Base-by-base conservation (phyloP, 2,797 vertebrate genomes). In the Phoebastria nigripes region DNA sequence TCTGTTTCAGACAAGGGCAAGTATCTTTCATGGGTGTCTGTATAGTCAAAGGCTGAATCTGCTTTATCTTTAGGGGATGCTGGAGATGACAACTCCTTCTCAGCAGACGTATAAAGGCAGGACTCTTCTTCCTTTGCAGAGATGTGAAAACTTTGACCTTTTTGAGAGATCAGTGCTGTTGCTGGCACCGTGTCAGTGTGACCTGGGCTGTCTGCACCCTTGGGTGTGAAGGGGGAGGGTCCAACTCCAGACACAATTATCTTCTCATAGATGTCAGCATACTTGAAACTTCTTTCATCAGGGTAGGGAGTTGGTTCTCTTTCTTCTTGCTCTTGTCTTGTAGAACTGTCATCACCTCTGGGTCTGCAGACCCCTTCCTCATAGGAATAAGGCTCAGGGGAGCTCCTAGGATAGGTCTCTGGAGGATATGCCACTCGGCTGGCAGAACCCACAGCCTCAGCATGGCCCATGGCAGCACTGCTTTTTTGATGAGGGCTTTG, bases 271-370 rank as follows among this genome's bases (percentile, higher is more conserved):
- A 99, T 97, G 87, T 99, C 99, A 52, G 99, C 96, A 31, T 99
- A 99, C 46, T 99, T 99, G 97, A 99, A 99, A 37, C 98, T 99
- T 90, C 99, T 99, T 61, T 99, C 98, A 2, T 99, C 99, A 2
- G 99, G 99, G 39, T 99, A 99, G 12, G 99, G 99, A 2, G 99
- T 99, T 97, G 99, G 98, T 95, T 99, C 99, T 89, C 99, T 98
- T 79, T 99, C 98, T 90, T 99, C 99, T 85, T 98, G 98, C 69
- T 97, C 97, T 6, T 90, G 70, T 63, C 87, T 47, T 90, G 88
- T 21, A 24, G 94, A 96, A 81, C 82, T 94, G 66, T 97, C 98
- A 87, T 80, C 87, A 39, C 8, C 61, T 71, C 74, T 90, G 33
- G 86, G 29, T n/a, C 78, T 90, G 93, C 46, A 92, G 62, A 78